Evolutionary conservation across 1,140 invertebrate species (phyloP), one percentile per base, ranked within the genome.

Genomic region (Potamilus streckersoni): DNA sequence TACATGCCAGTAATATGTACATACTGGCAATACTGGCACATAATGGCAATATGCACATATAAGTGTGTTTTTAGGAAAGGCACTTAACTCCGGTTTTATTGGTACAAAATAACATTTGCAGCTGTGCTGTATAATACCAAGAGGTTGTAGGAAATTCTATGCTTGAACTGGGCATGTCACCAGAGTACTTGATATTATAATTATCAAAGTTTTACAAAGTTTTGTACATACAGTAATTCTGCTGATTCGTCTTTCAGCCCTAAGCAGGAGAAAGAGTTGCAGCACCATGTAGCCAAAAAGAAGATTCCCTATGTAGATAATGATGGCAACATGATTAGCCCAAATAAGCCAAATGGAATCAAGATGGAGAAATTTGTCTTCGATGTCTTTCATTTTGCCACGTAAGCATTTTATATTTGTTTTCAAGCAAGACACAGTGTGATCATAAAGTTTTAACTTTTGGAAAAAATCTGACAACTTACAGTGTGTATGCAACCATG

Each of bases 331-430:
- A 90, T 92, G 63, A 90, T 94, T 16, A 94, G 93, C 71, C 97
- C 98, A 0, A 92, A 93, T 0, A 92, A 93, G 84, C 93, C 95
- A 0, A 99, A 99, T 88, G 98, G 98, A 27, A 97, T 99, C 78
- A 99, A 99, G 92, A 95, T 99, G 88, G 98, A 99, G 84, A 99
- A 99, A 90, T 99, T 99, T 90, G 95, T 99, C 3, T 99, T 99
- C 88, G 98, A 99, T 91, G 97, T 99, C 0, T 99, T 99, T 88
- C 94, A 95, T 84, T 98, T 97, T 89, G 93, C 96, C 0, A 93
- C 95, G 89, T 93, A 89, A 89, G 91, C 90, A 74, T 75, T 55
- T 20, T 19, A 17, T 65, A 16, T n/a, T 56, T 61, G 69, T 20
- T 17, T 8, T 16, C 15, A 8, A 61, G 17, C 20, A 69, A 55